Conservation (phyloP, 2,113 vertebrate genomes). For the Poeciliopsis prolifica region DNA sequence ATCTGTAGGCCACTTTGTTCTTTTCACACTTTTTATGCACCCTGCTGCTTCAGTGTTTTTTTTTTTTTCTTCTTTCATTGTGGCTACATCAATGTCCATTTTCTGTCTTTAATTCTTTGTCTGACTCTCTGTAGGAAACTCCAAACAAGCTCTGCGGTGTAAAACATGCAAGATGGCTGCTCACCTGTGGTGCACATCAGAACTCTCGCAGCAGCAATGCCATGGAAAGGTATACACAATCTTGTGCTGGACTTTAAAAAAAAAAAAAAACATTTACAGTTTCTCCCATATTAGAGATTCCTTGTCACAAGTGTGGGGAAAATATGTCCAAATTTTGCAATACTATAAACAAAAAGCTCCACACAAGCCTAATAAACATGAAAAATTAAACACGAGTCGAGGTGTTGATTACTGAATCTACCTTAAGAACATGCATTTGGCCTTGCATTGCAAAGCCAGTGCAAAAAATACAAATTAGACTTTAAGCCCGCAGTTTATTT, state of each 20-base stretch:
- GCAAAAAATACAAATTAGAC: background rate
- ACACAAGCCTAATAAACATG: background rate
- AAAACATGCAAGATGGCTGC: conserved; percentile 89
- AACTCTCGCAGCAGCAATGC: conserved; percentile 88
- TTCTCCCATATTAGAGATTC: too few relatives aligned
- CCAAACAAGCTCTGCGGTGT: conserved; percentile 91
- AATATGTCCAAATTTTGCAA: background rate
- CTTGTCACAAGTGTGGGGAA: too few relatives aligned
- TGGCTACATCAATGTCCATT: background rate
- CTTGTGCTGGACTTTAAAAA: background rate
- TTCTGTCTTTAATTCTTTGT: conserved; percentile 26
- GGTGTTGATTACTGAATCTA: background rate
- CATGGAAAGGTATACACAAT: conserved; percentile 79
- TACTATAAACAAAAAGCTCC: background rate
- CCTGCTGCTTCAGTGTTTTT: conserved; percentile 4
- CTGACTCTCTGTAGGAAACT: conserved; percentile 82
- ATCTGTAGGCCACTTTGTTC: conserved; percentile 26
- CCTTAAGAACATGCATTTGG: background rate
- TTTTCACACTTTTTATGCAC: background rate
- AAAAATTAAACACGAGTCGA: background rate
- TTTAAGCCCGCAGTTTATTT: background rate
- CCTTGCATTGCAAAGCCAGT: too few relatives aligned
- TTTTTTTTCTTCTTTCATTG: background rate
- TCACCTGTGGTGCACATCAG: conserved; percentile 92
- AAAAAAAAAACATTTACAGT: too few relatives aligned